Evolutionary conservation across 2,888 invertebrate genomes (phyloP).

Genomic region (Euplagia quadripunctaria): DNA sequence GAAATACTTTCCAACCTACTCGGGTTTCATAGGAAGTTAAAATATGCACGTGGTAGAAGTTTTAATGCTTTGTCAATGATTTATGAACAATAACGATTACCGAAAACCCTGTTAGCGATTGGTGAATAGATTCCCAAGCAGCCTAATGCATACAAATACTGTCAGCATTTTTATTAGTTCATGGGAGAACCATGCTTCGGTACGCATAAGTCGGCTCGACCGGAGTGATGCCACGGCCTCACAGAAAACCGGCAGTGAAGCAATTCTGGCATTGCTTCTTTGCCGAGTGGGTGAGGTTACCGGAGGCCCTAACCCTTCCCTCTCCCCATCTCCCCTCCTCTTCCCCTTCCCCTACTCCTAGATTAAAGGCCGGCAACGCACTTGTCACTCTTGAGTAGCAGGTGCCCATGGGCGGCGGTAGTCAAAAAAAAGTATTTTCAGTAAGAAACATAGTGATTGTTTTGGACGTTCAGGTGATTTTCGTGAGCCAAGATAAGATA

Average conservation of each 20-base stretch:
- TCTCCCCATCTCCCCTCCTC: too few relatives aligned
- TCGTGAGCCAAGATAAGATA: not conserved
- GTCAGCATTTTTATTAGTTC: not conserved
- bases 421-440: not conserved
- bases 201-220: too few relatives aligned
- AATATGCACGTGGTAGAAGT: not conserved
- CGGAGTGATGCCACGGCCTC: too few relatives aligned
- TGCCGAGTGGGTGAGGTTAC: too few relatives aligned
- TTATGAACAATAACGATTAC: not conserved
- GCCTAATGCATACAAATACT: not conserved
- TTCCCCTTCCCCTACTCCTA: too few relatives aligned
- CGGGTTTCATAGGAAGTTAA: not conserved
- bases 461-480: not conserved
- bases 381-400: too few relatives aligned
- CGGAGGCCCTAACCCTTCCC: too few relatives aligned
- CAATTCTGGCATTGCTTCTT: too few relatives aligned
- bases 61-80: not conserved
- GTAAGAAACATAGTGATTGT: not conserved
- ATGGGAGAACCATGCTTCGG: too few relatives aligned
- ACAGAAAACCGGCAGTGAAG: too few relatives aligned
- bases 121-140: not conserved
- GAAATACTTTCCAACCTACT: not conserved
- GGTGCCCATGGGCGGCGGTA: too few relatives aligned
- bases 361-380: too few relatives aligned
- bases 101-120: not conserved